Evolutionary conservation across 2,888 invertebrate genomes (phyloP).

Genomic region (Strigamia transsilvanica): DNA sequence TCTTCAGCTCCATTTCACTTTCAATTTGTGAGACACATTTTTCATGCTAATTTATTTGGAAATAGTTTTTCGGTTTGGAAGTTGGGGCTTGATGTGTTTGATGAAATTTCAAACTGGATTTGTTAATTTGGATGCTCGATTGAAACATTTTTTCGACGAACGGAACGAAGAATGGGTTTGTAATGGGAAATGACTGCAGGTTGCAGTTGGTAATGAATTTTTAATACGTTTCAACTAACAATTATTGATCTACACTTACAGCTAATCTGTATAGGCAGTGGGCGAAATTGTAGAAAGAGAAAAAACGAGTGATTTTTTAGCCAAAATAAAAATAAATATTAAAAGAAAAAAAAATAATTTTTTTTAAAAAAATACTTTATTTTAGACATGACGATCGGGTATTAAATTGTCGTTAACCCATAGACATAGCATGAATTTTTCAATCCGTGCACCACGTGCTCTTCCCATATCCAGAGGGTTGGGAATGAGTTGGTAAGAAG

Average conservation of each 20-base stretch:
- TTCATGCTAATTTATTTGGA: slow-evolving; percentile 50
- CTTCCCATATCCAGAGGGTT: neutral
- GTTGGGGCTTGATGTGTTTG: neutral
- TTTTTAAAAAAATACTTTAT: neutral
- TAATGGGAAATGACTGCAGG: too few relatives aligned
- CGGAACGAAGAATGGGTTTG: too few relatives aligned
- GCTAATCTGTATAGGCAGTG: neutral
- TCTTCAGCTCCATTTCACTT: slow-evolving; percentile 46
- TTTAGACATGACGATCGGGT: slow-evolving; percentile 27
- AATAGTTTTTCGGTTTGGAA: slow-evolving; percentile 3
- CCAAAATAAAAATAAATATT: too few relatives aligned
- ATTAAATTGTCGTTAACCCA: slow-evolving; percentile 56
- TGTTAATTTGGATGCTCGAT: neutral
- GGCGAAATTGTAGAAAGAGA: too few relatives aligned
- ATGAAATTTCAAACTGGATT: neutral
- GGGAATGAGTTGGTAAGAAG: neutral
- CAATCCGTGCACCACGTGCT: slow-evolving; percentile 48
- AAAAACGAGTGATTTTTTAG: too few relatives aligned
- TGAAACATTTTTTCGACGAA: too few relatives aligned
- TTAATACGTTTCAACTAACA: neutral
- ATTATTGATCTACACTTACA: neutral
- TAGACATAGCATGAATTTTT: slow-evolving; percentile 56
- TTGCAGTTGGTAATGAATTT: neutral
- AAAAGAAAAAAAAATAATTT: neutral
- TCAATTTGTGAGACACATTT: slow-evolving; percentile 52